A percentile compares a stretch with the other conserved stretches of the same genome.
phyloP scores from a whole-genome alignment of 1,140 invertebrate genomes.

The Lasaia peninsularis region DNA sequence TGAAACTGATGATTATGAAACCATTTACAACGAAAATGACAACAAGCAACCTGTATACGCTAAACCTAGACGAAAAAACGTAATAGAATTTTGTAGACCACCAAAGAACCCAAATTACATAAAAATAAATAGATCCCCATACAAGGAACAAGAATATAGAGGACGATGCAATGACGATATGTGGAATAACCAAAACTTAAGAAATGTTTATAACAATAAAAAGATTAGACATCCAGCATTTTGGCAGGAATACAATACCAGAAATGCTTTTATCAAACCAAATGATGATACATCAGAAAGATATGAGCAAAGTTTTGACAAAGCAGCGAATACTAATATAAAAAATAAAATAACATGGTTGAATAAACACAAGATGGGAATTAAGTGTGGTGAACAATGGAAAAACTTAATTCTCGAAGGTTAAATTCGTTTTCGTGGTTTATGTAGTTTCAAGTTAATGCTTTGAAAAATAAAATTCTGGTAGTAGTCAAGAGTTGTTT shows the following conservation, averaged over 20 bases:
- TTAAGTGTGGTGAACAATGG: conserved; percentile 40
- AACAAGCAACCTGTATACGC: conserved; percentile 17
- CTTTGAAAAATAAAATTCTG: conserved; percentile 25
- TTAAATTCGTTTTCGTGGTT: conserved; percentile 24
- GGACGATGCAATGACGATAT: conserved; percentile 52
- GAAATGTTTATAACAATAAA: background rate
- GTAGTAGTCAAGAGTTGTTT: background rate
- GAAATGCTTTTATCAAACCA: conserved; percentile 27
- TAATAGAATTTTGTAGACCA: conserved; percentile 3
- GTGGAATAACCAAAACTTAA: conserved; percentile 22
- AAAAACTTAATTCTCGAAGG: conserved; percentile 43
- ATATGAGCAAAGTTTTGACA: background rate
- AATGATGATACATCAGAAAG: background rate
- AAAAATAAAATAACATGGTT: conserved; percentile 35
- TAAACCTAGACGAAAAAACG: background rate
- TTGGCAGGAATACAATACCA: conserved; percentile 38
- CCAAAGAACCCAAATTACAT: conserved; percentile 7
- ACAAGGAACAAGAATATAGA: conserved; percentile 56
- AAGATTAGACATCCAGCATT: conserved; percentile 19
- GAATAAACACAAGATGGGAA: conserved; percentile 41
- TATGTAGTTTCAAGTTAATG: background rate
- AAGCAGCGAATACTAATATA: background rate
- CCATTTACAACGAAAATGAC: conserved; percentile 43
- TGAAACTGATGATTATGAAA: conserved; percentile 52
- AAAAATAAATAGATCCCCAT: conserved; percentile 28